Percentiles rank a stretch among this genome's conserved stretches.
phyloP scores from a whole-genome alignment of 2,113 vertebrate genomes.

The Geothlypis trichas region DNA sequence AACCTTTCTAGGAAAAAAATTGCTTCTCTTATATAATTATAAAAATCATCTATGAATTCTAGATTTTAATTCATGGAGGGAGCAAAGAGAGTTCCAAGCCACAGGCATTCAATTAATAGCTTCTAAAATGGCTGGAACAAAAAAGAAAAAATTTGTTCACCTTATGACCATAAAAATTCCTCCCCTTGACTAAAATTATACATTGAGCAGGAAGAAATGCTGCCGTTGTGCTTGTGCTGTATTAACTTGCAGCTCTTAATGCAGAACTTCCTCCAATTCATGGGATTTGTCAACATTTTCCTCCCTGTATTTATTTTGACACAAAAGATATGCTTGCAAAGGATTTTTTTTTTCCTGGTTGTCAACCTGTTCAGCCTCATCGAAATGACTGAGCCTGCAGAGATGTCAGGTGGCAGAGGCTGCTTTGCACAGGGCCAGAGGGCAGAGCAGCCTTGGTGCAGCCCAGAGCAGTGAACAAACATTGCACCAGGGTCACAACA shows the following conservation, averaged over 20 bases:
- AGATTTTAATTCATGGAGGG: neutral
- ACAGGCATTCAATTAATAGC: neutral
- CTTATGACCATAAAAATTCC: neutral
- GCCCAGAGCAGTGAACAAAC: neutral
- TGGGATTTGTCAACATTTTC: neutral
- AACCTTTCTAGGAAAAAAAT: neutral
- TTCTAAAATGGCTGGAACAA: neutral
- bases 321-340: neutral
- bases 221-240: neutral
- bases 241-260: neutral
- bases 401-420: neutral
- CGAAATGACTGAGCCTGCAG: neutral
- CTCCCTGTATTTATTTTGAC: neutral
- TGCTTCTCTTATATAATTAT: neutral
- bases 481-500: rapidly evolving
- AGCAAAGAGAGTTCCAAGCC: neutral
- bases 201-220: neutral
- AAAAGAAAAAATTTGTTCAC: neutral
- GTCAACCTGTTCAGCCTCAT: neutral
- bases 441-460: neutral
- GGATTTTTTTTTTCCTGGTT: neutral
- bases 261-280: neutral
- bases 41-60: neutral
- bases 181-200: neutral
- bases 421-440: neutral